Conservation (phyloP, 1,140 invertebrate species). For the Eriosoma lanigerum region DNA sequence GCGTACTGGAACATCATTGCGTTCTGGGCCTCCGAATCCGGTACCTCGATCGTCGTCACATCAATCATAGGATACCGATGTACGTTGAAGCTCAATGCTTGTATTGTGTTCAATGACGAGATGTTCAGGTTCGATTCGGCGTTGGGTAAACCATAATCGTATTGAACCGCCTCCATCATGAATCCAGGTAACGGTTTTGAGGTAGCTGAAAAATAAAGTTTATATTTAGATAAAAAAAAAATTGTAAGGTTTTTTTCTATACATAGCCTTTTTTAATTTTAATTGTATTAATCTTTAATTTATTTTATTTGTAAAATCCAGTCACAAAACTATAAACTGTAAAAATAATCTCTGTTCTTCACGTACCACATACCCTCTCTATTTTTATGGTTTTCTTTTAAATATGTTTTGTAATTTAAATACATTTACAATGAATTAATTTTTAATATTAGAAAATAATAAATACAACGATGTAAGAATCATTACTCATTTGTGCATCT, state of each 20-base stretch:
- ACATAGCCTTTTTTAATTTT: too few species aligned
- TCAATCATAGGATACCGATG: slow-evolving; percentile 54
- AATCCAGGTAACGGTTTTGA: slow-evolving; percentile 23
- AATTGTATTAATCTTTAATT: too few species aligned
- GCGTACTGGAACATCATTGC: slow-evolving; percentile 52
- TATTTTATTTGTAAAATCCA: too few species aligned
- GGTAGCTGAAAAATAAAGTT: slow-evolving; percentile 47
- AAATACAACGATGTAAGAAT: not conserved
- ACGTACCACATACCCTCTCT: too few species aligned
- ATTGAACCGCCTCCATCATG: not conserved
- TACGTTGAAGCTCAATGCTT: slow-evolving; percentile 52
- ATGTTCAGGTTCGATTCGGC: not conserved
- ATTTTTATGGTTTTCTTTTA: too few species aligned
- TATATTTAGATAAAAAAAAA: too few species aligned
- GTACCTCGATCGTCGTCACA: slow-evolving; percentile 54
- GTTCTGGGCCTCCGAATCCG: slow-evolving; percentile 51
- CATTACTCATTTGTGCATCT: slow-evolving; percentile 55
- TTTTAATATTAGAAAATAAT: too few species aligned
- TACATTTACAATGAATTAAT: too few species aligned
- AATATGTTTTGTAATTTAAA: too few species aligned
- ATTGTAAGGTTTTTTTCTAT: too few species aligned
- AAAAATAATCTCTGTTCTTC: too few species aligned
- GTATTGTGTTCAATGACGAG: slow-evolving; percentile 12
- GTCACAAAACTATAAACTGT: too few species aligned
- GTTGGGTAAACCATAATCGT: not conserved